Conservation (phyloP, 2,797 vertebrate genomes). For the Scomberomorus guttatus region DNA sequence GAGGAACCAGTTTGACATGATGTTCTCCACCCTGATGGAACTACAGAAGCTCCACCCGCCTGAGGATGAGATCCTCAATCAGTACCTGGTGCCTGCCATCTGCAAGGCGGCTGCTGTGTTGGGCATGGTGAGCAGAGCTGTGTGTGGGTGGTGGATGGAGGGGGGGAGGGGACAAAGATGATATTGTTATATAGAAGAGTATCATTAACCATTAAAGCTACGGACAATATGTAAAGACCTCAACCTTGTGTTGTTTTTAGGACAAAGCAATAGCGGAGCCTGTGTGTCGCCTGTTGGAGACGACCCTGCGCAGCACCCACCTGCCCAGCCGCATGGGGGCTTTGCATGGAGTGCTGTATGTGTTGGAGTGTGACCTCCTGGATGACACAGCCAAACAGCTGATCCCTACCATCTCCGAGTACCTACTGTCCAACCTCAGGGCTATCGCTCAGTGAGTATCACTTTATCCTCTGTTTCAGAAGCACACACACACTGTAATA, state of each 20-base stretch:
- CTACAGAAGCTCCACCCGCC: constrained; percentile 94
- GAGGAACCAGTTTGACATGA: constrained; percentile 98
- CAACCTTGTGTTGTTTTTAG: constrained; percentile 68
- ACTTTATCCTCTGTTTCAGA: background rate
- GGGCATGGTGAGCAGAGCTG: constrained; percentile 92
- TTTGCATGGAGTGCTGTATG: constrained; percentile 94
- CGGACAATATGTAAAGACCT: background rate
- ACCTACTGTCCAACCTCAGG: constrained; percentile 94
- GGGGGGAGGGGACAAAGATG: no score
- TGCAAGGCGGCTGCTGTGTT: constrained; percentile 98
- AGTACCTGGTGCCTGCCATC: constrained; percentile 96
- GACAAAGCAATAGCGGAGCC: constrained; percentile 96
- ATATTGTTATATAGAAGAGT: background rate
- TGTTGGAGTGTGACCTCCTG: constrained; percentile 96
- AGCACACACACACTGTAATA: constrained; percentile 24
- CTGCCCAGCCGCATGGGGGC: constrained; percentile 96
- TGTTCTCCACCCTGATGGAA: constrained; percentile 94
- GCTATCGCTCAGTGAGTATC: constrained; percentile 92
- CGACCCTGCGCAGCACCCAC: constrained; percentile 93
- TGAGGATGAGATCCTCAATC: constrained; percentile 96
- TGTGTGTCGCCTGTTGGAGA: constrained; percentile 94
- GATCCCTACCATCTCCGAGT: constrained; percentile 93
- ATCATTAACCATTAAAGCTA: no score
- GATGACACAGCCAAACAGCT: constrained; percentile 97
- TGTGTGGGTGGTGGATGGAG: background rate